These are phyloP conservation scores for Hormiphora californensis DNA, from an alignment of 37 sponge, comb jelly and placozoan genomes.

Conservation along the genomic window DNA sequence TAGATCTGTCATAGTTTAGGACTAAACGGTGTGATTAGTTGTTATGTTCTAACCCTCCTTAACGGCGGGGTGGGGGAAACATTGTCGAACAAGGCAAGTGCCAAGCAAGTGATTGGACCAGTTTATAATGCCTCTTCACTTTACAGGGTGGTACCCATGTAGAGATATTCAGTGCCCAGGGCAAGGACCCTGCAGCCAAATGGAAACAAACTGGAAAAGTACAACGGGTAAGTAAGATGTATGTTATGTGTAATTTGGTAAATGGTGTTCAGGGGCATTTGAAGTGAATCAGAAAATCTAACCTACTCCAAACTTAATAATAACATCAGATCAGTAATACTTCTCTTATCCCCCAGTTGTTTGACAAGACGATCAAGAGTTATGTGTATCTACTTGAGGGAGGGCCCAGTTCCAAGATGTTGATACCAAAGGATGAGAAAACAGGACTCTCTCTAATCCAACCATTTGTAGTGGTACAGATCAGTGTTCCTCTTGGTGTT, in stretches of 20 bases:
- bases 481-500: neutral
- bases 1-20: no score
- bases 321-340: neutral
- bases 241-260: no score
- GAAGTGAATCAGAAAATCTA: no score
- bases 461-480: neutral
- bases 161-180: conserved; percentile 2
- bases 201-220: neutral
- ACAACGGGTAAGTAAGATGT: neutral
- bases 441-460: neutral
- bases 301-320: no score
- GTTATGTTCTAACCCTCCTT: no score
- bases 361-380: conserved; percentile 63
- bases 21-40: no score
- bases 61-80: no score
- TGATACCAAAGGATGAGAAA: conserved; percentile 72
- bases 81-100: no score
- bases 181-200: neutral
- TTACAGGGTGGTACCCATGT: neutral
- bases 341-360: conserved; percentile 60
- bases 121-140: no score
- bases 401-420: conserved; percentile 64
- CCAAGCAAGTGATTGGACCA: no score
- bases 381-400: conserved; percentile 75
- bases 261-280: no score